phyloP scores from a whole-genome alignment of 2,888 invertebrate species.

The Polietes domitor region DNA sequence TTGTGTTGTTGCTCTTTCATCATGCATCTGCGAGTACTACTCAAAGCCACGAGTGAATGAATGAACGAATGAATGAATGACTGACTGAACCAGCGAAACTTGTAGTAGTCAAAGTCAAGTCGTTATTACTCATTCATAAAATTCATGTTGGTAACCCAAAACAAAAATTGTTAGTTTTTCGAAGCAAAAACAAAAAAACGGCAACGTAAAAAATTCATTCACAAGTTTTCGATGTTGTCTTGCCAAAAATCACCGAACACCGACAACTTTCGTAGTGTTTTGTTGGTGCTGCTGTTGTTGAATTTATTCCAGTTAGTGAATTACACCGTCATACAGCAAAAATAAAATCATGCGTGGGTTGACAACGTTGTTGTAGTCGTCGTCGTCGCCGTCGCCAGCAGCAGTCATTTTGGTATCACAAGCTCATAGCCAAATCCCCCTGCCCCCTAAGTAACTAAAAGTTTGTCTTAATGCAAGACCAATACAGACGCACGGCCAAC shows the following conservation, averaged over 20 bases:
- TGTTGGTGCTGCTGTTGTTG: slow-evolving; percentile 8
- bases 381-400: neutral
- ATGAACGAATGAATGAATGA: slow-evolving; percentile 26
- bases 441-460: neutral
- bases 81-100: slow-evolving; percentile 41
- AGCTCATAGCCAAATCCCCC: slow-evolving; percentile 29
- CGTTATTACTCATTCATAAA: slow-evolving; percentile 65
- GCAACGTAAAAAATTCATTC: slow-evolving; percentile 70
- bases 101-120: slow-evolving; percentile 66
- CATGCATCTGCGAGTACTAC: slow-evolving; percentile 13
- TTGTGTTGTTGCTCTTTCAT: slow-evolving; percentile 34
- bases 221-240: slow-evolving; percentile 61
- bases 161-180: slow-evolving; percentile 43
- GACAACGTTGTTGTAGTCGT: neutral
- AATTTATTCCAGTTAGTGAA: slow-evolving; percentile 60
- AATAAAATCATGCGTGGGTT: slow-evolving; percentile 42
- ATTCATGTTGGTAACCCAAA: slow-evolving; percentile 48
- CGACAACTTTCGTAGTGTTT: slow-evolving; percentile 57
- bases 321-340: slow-evolving; percentile 58
- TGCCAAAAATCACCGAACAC: slow-evolving; percentile 59
- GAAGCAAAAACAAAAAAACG: slow-evolving; percentile 47
- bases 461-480: slow-evolving; percentile 35
- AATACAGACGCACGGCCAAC: slow-evolving; percentile 30
- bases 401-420: slow-evolving; percentile 33
- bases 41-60: neutral